A percentile compares a stretch with the other conserved stretches of the same genome.
Evolutionary conservation across 1,140 invertebrate genomes (phyloP).

Genomic region (Philaenus spumarius): DNA sequence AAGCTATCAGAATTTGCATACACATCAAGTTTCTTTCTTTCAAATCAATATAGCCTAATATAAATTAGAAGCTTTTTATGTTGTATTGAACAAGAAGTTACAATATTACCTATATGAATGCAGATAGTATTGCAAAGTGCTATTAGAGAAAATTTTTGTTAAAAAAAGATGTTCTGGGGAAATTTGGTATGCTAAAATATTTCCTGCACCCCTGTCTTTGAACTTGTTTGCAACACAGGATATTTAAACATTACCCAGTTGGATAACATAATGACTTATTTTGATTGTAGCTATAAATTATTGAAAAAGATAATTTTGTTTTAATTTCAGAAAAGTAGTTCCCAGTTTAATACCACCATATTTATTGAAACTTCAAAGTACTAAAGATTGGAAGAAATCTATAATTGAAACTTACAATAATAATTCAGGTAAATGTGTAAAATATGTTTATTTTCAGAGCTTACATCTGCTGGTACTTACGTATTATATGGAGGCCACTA

Average conservation of each 20-base stretch:
- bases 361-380: constrained; percentile 50
- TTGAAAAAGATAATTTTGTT: not conserved
- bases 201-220: not conserved
- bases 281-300: too few relatives aligned
- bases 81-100: too few relatives aligned
- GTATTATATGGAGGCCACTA: too few relatives aligned
- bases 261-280: not conserved
- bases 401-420: constrained; percentile 59
- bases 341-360: constrained; percentile 1
- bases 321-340: constrained; percentile 2
- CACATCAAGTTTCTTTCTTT: not conserved
- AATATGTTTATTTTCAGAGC: too few relatives aligned
- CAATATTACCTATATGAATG: too few relatives aligned
- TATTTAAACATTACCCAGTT: not conserved
- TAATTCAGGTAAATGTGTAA: constrained; percentile 46
- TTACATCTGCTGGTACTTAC: too few relatives aligned
- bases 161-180: too few relatives aligned
- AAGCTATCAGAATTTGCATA: too few relatives aligned
- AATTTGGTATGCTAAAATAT: too few relatives aligned
- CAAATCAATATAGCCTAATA: not conserved
- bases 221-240: not conserved
- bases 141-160: not conserved
- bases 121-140: too few relatives aligned
- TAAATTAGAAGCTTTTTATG: not conserved
- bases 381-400: constrained; percentile 76